Evolutionary conservation across 2,888 invertebrate species (phyloP), one percentile per base, ranked within the genome.

Genomic region (Cheilosia impressa): DNA sequence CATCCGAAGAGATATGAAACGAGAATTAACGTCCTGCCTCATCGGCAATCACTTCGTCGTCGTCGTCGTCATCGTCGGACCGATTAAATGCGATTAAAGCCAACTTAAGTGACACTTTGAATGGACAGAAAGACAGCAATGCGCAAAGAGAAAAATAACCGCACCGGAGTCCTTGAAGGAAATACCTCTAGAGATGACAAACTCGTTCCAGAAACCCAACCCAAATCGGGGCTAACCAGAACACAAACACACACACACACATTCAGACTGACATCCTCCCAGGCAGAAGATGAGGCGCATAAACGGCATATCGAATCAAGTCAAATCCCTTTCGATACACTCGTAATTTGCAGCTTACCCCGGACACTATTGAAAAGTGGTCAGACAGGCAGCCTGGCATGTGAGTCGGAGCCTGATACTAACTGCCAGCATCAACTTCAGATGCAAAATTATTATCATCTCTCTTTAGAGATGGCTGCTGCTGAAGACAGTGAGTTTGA

Each of bases 281-380:
- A 66, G 52, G 43, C 53, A 19, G 22, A 22, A 79, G 66, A 66
- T 71, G 78, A 72, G 24, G 19, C 58, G 65, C 43, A 58, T 66
- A 79, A 72, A 72, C 65, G 65, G 66, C 79, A 73, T 50, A 73
- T 60, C 66, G 62, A 80, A 80, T 80, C 66, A 34, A 68, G 60
- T 57, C 53, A 60, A 79, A 66, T 66, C 66, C 69, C 50, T 45
- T 81, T 75, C 62, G 75, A 75, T 63, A 69, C 68, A 75, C 75
- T 75, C 62, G 68, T 80, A 75, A 80, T 80, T 75, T 81, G 75
- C 69, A 63, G 69, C 68, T 80, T 63, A 58, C 38, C 15, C 58
- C 17, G 38, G 52, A 47, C 53, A 79, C 41, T 22, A 52, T 66
- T 15, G 13, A 43, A 52, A 65, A 71, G 71, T 63, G 69, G 65